Conservation (phyloP, 2,113 vertebrate genomes). For the Phalacrocorax carbo region DNA sequence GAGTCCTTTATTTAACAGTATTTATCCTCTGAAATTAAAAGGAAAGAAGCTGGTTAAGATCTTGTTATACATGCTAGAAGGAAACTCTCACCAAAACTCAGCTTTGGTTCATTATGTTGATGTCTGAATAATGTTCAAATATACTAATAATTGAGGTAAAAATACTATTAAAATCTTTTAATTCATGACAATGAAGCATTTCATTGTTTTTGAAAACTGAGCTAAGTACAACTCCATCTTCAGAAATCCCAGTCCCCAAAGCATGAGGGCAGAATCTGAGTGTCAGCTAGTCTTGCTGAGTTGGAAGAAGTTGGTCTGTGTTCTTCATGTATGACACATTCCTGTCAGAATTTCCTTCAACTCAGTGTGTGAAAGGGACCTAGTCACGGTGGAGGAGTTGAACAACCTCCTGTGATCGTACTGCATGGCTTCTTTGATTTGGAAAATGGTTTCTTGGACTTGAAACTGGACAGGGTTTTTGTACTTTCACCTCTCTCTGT, state of each 20-base stretch:
- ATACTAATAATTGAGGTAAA: background rate
- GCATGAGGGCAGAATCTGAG: background rate
- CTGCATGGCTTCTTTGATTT: background rate
- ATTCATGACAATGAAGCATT: background rate
- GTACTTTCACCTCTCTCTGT: constrained; percentile 73
- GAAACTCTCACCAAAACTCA: background rate
- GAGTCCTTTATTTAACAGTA: background rate
- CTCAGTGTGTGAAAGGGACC: background rate
- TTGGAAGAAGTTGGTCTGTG: background rate
- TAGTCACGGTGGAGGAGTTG: background rate
- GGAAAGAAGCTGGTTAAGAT: background rate
- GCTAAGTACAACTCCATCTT: background rate
- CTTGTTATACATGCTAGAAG: background rate
- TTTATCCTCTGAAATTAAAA: background rate
- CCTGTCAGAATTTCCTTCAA: background rate
- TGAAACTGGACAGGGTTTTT: constrained; percentile 75
- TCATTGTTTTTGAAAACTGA: background rate
- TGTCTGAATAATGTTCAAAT: background rate
- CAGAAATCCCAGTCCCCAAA: background rate
- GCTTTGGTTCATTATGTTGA: background rate
- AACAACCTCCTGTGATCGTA: constrained; percentile 34
- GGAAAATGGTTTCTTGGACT: constrained; percentile 10
- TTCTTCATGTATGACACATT: background rate
- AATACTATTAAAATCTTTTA: background rate
- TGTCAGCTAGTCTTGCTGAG: background rate